These are phyloP conservation scores for Propithecus deckenii DNA, from an alignment of 2,797 vertebrate genomes.

Conservation along the genomic window DNA sequence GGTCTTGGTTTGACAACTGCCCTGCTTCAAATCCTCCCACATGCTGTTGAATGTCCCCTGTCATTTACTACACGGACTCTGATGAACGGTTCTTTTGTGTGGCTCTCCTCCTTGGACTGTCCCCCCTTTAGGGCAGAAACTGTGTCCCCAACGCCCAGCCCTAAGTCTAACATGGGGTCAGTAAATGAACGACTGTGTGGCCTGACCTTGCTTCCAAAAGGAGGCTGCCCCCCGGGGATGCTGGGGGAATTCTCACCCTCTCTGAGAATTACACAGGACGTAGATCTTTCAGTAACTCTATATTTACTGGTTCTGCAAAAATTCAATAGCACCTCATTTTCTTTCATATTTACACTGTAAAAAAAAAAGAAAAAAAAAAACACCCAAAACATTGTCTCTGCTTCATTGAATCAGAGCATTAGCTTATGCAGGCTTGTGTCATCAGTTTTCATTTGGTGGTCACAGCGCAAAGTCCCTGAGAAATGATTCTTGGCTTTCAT, in stretches of 20 bases:
- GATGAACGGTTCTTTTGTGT: not conserved
- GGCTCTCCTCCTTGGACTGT: not conserved
- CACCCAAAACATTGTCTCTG: not conserved
- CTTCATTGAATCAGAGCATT: not conserved
- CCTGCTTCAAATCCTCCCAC: not conserved
- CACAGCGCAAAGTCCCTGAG: not conserved
- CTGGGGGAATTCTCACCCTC: too few species aligned
- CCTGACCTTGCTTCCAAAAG: not conserved
- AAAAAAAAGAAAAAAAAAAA: not conserved
- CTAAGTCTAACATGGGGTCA: not conserved
- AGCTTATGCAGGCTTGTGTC: fast-evolving
- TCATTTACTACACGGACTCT: too few species aligned
- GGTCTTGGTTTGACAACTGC: not conserved
- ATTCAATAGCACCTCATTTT: not conserved
- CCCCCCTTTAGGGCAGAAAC: not conserved
- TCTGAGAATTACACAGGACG: not conserved
- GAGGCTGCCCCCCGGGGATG: not conserved
- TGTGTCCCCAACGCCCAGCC: not conserved
- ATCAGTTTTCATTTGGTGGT: not conserved
- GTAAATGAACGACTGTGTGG: not conserved
- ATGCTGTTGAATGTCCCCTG: fast-evolving
- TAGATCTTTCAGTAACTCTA: not conserved
- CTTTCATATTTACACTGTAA: not conserved
- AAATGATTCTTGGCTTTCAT: not conserved
- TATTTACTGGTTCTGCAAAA: not conserved